Evolutionary conservation across 2,888 invertebrate genomes (phyloP), one percentile per base, ranked within the genome.

Genomic region (Idaea aversata): DNA sequence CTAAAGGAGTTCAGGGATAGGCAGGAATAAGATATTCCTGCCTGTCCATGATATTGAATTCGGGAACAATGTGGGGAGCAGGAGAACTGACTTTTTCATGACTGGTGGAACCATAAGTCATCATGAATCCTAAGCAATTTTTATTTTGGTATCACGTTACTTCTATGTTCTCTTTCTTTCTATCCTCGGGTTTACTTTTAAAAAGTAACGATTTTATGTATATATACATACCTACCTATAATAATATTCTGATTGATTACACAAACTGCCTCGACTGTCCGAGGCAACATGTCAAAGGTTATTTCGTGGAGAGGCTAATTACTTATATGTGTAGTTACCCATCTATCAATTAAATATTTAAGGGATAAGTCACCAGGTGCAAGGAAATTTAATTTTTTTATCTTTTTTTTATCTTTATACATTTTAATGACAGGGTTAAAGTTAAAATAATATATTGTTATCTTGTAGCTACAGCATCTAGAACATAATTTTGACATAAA

Each of bases 221-320:
- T 58, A 66, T 71, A 65, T 68, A n/a, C n/a, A n/a, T n/a, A n/a
- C n/a, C n/a, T n/a, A 69, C 63, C 13, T 62, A 57, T 69, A 60
- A 61, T 58, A 65, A 63, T 60, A 63, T 63, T 61, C 66, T 73
- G 74, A 70, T 70, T 70, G 72, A 75, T 79, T 79, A 75, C 77
- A 68, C 73, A 82, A 77, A 70, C 67, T 70, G 63, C 61, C 66
- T 69, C 67, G 68, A 64, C 69, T 66, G 65, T 71, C 67, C 68
- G 72, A 73, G 73, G 72, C 71, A 75, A 73, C 74, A 76, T 77
- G 85, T 82, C 84, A 85, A 78, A 85, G 86, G 85, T 86, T 81
- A 84, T 74, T 79, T 82, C 84, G 86, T 84, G 85, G 81, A 77
- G 76, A 69, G 63, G 75, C 72, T 84, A 84, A 87, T 84, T 83